Percentiles rank a stretch among this genome's conserved stretches.
phyloP scores from a whole-genome alignment of 2,888 invertebrate species.

The Formica aserva region DNA sequence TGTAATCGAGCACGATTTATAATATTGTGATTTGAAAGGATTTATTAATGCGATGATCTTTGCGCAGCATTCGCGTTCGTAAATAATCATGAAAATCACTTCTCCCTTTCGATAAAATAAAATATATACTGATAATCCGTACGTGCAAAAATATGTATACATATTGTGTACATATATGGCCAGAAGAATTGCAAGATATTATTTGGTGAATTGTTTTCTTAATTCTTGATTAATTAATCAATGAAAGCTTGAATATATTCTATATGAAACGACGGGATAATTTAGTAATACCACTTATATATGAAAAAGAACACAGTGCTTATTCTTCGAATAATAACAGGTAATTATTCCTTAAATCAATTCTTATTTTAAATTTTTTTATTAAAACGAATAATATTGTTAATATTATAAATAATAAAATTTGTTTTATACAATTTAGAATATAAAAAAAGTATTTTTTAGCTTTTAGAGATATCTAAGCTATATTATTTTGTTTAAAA shows the following conservation, averaged over 20 bases:
- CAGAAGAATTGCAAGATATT: background rate
- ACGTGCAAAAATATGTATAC: background rate
- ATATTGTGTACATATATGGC: background rate
- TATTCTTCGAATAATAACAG: background rate
- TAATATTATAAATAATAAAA: background rate
- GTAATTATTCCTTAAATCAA: background rate
- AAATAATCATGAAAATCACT: slow-evolving; percentile 12
- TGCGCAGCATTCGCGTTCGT: background rate
- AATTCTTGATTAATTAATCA: background rate
- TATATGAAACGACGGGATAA: background rate
- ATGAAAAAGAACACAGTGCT: background rate
- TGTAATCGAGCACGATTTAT: slow-evolving; percentile 26
- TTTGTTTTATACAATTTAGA: background rate
- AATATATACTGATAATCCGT: background rate
- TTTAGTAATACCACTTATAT: background rate
- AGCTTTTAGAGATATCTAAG: background rate
- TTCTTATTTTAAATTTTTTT: background rate
- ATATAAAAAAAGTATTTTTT: background rate
- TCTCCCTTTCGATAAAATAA: background rate
- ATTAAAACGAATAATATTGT: too few species aligned
- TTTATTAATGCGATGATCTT: slow-evolving; percentile 7
- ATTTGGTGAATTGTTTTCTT: background rate
- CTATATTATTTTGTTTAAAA: background rate
- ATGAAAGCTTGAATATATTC: background rate
- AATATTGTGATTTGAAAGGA: slow-evolving; percentile 3